A percentile compares a stretch with the other conserved stretches of the same genome.
Conservation (phyloP, 2,888 invertebrate genomes). For the Machimus rusticus region DNA sequence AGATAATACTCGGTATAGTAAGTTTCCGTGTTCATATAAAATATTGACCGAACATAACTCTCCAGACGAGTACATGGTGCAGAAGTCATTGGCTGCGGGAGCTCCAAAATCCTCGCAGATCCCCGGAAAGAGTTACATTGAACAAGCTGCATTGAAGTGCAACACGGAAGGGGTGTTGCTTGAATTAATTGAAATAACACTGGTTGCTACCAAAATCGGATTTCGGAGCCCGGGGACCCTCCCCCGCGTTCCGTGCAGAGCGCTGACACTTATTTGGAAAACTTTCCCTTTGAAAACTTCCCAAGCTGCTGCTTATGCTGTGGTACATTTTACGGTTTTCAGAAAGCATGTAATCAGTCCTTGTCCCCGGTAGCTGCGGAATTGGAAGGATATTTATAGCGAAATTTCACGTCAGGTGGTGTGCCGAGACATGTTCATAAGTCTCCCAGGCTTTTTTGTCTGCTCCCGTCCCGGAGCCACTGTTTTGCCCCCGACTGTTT, state of each 20-base stretch:
- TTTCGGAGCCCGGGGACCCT: neutral
- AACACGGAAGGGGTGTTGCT: neutral
- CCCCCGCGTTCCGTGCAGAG: neutral
- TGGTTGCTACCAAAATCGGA: conserved; percentile 4
- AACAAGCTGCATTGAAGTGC: conserved; percentile 4
- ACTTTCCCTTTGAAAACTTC: conserved; percentile 11
- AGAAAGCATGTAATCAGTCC: conserved; percentile 24
- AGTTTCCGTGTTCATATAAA: neutral
- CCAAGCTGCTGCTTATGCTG: conserved; percentile 6
- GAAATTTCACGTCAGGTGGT: conserved; percentile 5
- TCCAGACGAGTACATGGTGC: neutral
- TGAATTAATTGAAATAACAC: conserved; percentile 24
- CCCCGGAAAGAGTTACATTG: neutral
- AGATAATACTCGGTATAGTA: neutral
- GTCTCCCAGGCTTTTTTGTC: neutral
- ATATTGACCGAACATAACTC: neutral
- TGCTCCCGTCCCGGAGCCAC: neutral
- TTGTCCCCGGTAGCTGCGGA: neutral
- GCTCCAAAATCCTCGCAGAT: neutral
- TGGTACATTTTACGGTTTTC: conserved; percentile 15
- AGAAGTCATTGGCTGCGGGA: neutral
- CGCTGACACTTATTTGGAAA: conserved; percentile 18
- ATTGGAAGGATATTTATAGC: conserved; percentile 15
- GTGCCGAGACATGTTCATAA: conserved; percentile 5
- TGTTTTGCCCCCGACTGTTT: neutral